Percentiles rank a stretch among this genome's conserved stretches.
Conservation (phyloP, 2,113 vertebrate genomes). For the Mus spicilegus region DNA sequence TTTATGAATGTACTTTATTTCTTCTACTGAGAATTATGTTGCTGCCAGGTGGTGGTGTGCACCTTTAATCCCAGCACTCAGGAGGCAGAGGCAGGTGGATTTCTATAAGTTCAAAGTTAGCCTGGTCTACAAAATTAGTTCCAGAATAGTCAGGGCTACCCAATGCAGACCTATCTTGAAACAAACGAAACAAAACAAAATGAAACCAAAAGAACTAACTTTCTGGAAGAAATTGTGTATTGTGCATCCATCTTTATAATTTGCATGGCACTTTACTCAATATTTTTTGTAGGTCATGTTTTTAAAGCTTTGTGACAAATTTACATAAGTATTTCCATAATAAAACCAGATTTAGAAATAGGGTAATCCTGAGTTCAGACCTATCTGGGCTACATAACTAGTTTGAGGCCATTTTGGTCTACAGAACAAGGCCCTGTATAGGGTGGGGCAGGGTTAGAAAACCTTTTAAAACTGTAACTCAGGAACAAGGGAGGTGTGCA, state of each 20-base stretch:
- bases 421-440: not conserved
- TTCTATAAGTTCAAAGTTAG: too few species aligned
- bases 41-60: not conserved
- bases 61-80: too few species aligned
- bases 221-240: not conserved
- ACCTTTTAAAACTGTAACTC: not conserved
- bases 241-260: not conserved
- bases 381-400: not conserved
- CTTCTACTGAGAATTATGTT: not conserved
- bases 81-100: too few species aligned
- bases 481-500: too few species aligned
- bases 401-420: not conserved
- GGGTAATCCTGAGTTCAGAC: not conserved
- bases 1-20: conserved; percentile 1
- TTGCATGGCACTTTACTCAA: not conserved
- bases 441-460: not conserved
- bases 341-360: not conserved
- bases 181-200: not conserved
- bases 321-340: conserved; percentile 37
- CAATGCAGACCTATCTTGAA: not conserved
- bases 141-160: too few species aligned
- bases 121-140: too few species aligned
- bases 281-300: not conserved
- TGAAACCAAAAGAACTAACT: not conserved
- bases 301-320: conserved; percentile 13